Evolutionary conservation across 1,140 invertebrate genomes (phyloP).

Genomic region (Monochamus saltuarius): DNA sequence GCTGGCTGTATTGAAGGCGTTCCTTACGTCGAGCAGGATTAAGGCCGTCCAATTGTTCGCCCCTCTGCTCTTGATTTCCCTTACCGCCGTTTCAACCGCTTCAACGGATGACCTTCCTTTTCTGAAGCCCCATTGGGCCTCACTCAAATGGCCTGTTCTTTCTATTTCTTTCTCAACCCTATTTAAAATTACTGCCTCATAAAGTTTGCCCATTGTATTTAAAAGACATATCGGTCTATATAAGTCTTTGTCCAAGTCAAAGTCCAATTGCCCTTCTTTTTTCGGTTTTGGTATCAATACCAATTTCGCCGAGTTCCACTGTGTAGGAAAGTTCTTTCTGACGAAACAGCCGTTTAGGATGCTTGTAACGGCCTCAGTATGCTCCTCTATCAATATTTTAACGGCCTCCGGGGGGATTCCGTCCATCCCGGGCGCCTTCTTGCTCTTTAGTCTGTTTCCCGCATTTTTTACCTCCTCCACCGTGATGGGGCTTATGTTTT

Average conservation of each 20-base stretch:
- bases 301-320: no score
- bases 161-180: slow-evolving; percentile 20
- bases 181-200: slow-evolving; percentile 28
- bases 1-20: slow-evolving; percentile 36
- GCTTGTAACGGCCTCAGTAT: not conserved
- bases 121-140: no score
- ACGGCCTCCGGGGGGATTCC: no score
- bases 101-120: slow-evolving; percentile 43
- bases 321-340: slow-evolving; percentile 7
- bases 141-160: slow-evolving; percentile 21
- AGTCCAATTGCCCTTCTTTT: no score
- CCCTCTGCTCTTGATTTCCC: slow-evolving; percentile 8
- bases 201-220: slow-evolving; percentile 33
- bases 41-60: slow-evolving; percentile 7
- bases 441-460: not conserved
- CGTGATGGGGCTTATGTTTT: slow-evolving; percentile 20
- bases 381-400: no score
- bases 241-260: not conserved
- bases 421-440: no score
- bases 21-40: slow-evolving; percentile 27
- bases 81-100: slow-evolving; percentile 31
- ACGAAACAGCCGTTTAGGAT: slow-evolving; percentile 15
- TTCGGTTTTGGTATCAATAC: slow-evolving; percentile 8
- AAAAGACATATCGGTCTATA: slow-evolving; percentile 32
- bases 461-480: slow-evolving; percentile 8